Conservation (phyloP, 2,888 invertebrate genomes). For the Drosophila nigricruria region DNA sequence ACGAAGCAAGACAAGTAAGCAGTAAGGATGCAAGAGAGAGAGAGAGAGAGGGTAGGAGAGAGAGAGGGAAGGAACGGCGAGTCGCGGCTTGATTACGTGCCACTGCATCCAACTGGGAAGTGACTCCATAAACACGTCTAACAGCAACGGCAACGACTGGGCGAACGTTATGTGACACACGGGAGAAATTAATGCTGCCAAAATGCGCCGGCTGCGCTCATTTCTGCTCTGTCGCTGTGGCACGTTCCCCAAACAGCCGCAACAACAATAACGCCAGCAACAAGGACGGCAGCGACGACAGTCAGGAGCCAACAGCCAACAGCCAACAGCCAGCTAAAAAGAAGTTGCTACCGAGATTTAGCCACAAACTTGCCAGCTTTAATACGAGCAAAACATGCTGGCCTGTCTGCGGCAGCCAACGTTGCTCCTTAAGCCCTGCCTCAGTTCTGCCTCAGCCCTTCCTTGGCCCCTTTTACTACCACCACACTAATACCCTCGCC, state of each 20-base stretch:
- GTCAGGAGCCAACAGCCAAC: conserved; percentile 22
- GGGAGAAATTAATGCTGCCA: conserved; percentile 77
- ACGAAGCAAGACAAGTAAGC: not conserved
- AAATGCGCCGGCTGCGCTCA: conserved; percentile 61
- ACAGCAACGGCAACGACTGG: conserved; percentile 20
- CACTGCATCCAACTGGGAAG: conserved; percentile 47
- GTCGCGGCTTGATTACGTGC: conserved; percentile 53
- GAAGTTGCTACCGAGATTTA: conserved; percentile 46
- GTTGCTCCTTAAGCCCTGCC: not conserved
- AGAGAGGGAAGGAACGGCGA: not conserved
- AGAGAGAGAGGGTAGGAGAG: too few species aligned
- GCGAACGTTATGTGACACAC: conserved; percentile 70
- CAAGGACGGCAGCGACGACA: conserved; percentile 20
- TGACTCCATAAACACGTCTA: conserved; percentile 70
- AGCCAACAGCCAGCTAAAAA: conserved; percentile 31
- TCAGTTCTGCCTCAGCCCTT: not conserved
- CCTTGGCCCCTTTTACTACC: not conserved
- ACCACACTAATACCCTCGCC: not conserved
- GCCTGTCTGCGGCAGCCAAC: conserved; percentile 17
- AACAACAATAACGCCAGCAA: conserved; percentile 45
- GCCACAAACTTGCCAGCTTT: conserved; percentile 55
- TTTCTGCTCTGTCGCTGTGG: conserved; percentile 43
- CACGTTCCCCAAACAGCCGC: conserved; percentile 71
- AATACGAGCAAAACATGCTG: conserved; percentile 29
- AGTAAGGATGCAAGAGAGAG: not conserved